Conservation (phyloP, 2,888 invertebrate genomes). For the Hydrotaea diabolus region DNA sequence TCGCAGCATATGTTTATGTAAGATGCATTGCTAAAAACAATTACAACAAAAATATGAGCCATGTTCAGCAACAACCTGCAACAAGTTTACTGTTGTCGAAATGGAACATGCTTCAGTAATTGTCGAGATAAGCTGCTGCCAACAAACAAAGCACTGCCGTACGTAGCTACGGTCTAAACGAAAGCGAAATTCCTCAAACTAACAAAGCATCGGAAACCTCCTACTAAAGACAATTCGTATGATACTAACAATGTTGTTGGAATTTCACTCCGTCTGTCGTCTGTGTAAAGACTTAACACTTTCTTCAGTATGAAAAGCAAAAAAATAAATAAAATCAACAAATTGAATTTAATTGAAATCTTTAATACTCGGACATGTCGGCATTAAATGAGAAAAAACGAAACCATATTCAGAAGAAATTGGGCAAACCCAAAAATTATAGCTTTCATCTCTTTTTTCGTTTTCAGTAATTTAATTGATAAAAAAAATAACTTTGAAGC, state of each 20-base stretch:
- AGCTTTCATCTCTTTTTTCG: slow-evolving; percentile 42
- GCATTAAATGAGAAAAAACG: slow-evolving; percentile 14
- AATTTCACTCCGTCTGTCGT: slow-evolving; percentile 9
- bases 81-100: background rate
- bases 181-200: background rate
- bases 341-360: slow-evolving; percentile 51
- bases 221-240: background rate
- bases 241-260: background rate
- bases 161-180: background rate
- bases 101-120: slow-evolving; percentile 62
- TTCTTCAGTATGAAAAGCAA: slow-evolving; percentile 27
- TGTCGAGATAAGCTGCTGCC: slow-evolving; percentile 59
- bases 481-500: slow-evolving; percentile 14
- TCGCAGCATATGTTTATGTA: slow-evolving; percentile 10
- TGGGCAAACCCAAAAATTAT: background rate
- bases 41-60: slow-evolving; percentile 27
- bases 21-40: slow-evolving; percentile 25
- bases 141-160: slow-evolving; percentile 7
- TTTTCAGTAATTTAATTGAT: slow-evolving; percentile 34
- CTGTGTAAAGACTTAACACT: slow-evolving; percentile 42
- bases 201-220: background rate
- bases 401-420: slow-evolving; percentile 23
- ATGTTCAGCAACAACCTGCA: slow-evolving; percentile 29
- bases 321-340: background rate
- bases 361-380: slow-evolving; percentile 27